Conservation (phyloP, 1,140 invertebrate species). For the Agrypnia vestita region DNA sequence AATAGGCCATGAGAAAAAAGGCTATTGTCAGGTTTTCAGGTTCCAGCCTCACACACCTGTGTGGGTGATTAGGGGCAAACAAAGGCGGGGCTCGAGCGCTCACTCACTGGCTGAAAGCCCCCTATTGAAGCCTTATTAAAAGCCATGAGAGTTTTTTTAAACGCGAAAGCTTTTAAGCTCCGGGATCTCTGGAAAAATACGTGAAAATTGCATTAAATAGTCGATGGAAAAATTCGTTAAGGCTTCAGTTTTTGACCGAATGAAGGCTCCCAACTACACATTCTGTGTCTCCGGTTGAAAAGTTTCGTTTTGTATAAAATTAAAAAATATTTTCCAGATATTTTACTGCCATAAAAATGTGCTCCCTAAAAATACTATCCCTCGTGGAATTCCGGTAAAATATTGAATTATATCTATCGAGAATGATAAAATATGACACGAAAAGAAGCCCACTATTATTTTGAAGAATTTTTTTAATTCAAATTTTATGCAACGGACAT, state of each 20-base stretch:
- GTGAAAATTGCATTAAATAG: conserved; percentile 33
- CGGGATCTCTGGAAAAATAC: conserved; percentile 34
- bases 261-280: not conserved
- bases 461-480: no score
- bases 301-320: not conserved
- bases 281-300: not conserved
- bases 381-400: no score
- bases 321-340: no score
- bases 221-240: conserved; percentile 9
- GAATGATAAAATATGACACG: no score
- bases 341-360: not conserved
- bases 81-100: conserved; percentile 50
- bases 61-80: conserved; percentile 57
- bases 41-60: conserved; percentile 46
- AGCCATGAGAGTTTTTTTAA: conserved; percentile 53
- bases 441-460: no score
- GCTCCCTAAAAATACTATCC: no score
- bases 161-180: conserved; percentile 47
- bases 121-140: conserved; percentile 55
- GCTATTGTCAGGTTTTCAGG: conserved; percentile 55
- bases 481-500: no score
- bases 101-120: conserved; percentile 48
- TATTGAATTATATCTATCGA: no score
- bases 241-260: not conserved
- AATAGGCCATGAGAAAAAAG: conserved; percentile 53